phyloP scores from a whole-genome alignment of 2,888 invertebrate species.

The Ctena decussata region DNA sequence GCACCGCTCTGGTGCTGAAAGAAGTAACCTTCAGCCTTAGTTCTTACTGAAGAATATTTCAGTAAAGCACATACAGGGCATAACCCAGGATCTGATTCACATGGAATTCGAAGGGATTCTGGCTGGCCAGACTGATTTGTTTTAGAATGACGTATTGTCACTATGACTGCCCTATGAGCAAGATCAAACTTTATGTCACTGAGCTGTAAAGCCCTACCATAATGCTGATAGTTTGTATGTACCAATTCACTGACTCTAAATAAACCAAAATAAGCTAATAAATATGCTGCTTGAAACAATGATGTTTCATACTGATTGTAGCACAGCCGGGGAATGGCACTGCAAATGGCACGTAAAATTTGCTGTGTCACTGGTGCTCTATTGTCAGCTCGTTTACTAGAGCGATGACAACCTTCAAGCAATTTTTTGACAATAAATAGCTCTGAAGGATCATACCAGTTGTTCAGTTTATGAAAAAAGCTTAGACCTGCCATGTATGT shows the following conservation, averaged over 20 bases:
- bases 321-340: neutral
- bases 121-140: neutral
- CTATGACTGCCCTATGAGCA: neutral
- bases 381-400: neutral
- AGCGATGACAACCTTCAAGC: constrained; percentile 6
- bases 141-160: neutral
- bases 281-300: too few relatives aligned
- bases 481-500: constrained; percentile 16
- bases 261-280: constrained; percentile 51
- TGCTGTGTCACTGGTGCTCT: neutral
- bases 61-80: neutral
- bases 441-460: neutral
- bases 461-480: constrained; percentile 13
- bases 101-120: neutral
- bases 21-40: neutral
- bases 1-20: neutral
- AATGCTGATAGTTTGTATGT: neutral
- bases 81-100: neutral
- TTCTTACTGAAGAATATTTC: neutral
- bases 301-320: constrained; percentile 13
- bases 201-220: neutral
- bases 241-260: constrained; percentile 46
- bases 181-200: neutral
- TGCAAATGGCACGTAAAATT: constrained; percentile 2
- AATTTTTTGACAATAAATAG: constrained; percentile 9